phyloP scores from a whole-genome alignment of 2,888 invertebrate genomes.

The Leucophora obtusa region DNA sequence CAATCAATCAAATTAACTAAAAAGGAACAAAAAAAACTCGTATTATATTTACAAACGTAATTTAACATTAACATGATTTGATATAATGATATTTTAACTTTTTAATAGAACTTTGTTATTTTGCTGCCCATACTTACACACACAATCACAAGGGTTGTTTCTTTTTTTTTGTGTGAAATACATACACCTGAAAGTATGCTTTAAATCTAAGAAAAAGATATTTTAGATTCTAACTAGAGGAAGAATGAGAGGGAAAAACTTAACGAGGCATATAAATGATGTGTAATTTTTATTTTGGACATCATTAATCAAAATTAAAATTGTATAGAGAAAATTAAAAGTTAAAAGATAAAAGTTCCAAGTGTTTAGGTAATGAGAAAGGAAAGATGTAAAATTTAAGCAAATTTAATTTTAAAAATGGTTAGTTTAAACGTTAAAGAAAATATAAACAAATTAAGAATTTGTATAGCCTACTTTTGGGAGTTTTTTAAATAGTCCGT shows the following conservation, averaged over 20 bases:
- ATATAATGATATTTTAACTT: constrained; percentile 60
- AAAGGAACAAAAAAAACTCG: constrained; percentile 5
- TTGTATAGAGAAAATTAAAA: constrained; percentile 41
- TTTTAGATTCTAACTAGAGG: constrained; percentile 1
- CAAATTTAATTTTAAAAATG: background rate
- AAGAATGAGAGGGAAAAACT: constrained; percentile 40
- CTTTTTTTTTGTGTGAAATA: background rate
- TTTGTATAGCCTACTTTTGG: background rate
- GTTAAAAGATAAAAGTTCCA: constrained; percentile 12
- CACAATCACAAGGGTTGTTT: background rate
- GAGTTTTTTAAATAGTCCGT: background rate
- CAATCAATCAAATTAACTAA: constrained; percentile 61
- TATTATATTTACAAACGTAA: background rate
- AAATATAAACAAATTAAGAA: background rate
- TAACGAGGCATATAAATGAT: constrained; percentile 67
- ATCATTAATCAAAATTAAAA: constrained; percentile 69
- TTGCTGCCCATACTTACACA: background rate
- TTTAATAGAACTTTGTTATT: constrained; percentile 40
- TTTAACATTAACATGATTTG: constrained; percentile 50
- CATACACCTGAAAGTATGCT: constrained; percentile 43
- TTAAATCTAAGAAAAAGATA: constrained; percentile 40
- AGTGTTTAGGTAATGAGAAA: background rate
- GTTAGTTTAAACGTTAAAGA: background rate
- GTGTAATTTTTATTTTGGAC: constrained; percentile 63
- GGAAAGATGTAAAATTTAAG: background rate